A percentile compares a stretch with the other conserved stretches of the same genome.
Evolutionary conservation across 2,113 vertebrate genomes (phyloP).

Genomic region (Cygnus atratus): DNA sequence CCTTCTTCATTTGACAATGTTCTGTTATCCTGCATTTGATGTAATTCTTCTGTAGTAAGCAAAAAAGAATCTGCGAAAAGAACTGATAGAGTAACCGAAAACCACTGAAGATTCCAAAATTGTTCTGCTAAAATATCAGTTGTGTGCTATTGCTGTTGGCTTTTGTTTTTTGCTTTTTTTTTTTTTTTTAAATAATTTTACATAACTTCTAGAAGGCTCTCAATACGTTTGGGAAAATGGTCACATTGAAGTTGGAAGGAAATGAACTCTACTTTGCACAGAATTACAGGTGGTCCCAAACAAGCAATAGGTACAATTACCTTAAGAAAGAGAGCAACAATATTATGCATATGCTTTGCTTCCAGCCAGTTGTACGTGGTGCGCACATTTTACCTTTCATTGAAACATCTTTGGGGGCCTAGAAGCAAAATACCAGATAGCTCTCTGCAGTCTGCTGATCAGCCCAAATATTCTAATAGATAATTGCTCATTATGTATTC

Average conservation of each 20-base stretch:
- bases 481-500: not conserved
- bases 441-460: not conserved
- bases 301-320: not conserved
- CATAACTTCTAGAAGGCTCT: not conserved
- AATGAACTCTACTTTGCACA: not conserved
- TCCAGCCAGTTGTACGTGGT: too few relatives aligned
- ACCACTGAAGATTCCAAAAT: conserved; percentile 24
- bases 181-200: not conserved
- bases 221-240: not conserved
- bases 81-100: conserved; percentile 56
- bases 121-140: not conserved
- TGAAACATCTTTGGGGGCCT: not conserved
- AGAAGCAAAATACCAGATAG: not conserved
- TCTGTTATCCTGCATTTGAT: conserved; percentile 80
- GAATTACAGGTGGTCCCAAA: not conserved
- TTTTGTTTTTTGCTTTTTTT: not conserved
- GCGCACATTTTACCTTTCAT: not conserved
- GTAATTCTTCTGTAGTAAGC: conserved; percentile 74
- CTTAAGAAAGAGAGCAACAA: not conserved
- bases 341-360: not conserved
- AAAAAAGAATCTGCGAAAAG: conserved; percentile 36
- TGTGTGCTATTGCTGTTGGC: not conserved
- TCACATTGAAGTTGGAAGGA: not conserved
- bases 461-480: not conserved
- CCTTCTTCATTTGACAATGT: conserved; percentile 70